phyloP scores from a whole-genome alignment of 1,140 invertebrate genomes.

The Rhagoletis zephyria region DNA sequence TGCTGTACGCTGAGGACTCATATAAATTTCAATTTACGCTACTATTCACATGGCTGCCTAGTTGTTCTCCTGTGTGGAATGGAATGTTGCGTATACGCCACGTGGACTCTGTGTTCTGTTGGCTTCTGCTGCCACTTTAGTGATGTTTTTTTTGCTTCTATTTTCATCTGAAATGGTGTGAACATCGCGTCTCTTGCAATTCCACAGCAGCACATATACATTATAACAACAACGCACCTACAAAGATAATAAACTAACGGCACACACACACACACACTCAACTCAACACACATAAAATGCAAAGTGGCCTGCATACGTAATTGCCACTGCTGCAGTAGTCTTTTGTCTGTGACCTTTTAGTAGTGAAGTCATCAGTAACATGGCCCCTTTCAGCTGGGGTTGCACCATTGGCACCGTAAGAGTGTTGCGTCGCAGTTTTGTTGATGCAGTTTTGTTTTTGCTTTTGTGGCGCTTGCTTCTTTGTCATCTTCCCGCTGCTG shows the following conservation, averaged over 20 bases:
- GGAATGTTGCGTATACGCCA: conserved; percentile 25
- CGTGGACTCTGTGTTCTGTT: background rate
- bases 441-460: background rate
- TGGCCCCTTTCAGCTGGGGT: background rate
- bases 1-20: background rate
- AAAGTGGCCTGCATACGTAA: background rate
- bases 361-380: conserved; percentile 17
- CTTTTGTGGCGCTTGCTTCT: background rate
- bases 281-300: background rate
- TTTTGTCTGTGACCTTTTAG: background rate
- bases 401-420: background rate
- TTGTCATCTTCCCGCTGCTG: background rate
- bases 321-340: conserved; percentile 4
- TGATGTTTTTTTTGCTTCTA: too few species aligned
- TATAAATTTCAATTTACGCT: conserved; percentile 13
- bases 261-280: background rate
- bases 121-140: background rate
- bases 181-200: background rate
- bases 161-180: background rate
- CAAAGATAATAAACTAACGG: background rate
- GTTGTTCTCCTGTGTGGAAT: background rate
- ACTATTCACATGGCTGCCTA: background rate
- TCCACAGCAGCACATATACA: background rate
- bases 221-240: background rate
- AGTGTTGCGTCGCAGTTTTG: conserved; percentile 6